phyloP scores from a whole-genome alignment of 2,888 invertebrate genomes.

The Agonopterix subpropinquella region DNA sequence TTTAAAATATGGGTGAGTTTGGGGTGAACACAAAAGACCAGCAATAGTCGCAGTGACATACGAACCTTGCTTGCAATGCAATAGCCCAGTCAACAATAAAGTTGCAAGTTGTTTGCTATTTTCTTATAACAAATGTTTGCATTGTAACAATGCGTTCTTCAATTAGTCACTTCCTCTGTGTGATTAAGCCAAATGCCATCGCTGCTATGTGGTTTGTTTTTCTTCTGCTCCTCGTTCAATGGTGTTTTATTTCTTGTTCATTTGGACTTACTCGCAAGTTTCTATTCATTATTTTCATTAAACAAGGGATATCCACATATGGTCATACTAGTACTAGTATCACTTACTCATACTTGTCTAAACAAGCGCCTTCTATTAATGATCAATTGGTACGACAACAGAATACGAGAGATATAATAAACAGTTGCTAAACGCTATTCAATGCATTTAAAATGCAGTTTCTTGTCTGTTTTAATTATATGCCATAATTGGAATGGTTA shows the following conservation, averaged over 20 bases:
- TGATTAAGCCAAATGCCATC: slow-evolving; percentile 18
- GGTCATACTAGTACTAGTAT: slow-evolving; percentile 22
- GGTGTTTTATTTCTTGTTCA: slow-evolving; percentile 31
- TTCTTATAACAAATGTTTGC: neutral
- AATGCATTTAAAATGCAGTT: slow-evolving; percentile 24
- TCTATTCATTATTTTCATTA: slow-evolving; percentile 53
- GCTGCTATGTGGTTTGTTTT: slow-evolving; percentile 23
- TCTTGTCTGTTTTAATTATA: slow-evolving; percentile 40
- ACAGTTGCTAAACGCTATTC: slow-evolving; percentile 8
- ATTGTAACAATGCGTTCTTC: neutral
- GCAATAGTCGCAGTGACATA: too few relatives aligned
- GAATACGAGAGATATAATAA: slow-evolving; percentile 18
- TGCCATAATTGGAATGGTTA: slow-evolving; percentile 31
- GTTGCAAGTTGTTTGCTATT: too few relatives aligned
- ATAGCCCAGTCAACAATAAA: too few relatives aligned
- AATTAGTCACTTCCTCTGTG: slow-evolving; percentile 35
- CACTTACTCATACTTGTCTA: slow-evolving; percentile 38
- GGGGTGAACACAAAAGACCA: too few relatives aligned
- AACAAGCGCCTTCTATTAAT: slow-evolving; percentile 32
- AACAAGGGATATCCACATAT: slow-evolving; percentile 49
- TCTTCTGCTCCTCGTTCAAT: slow-evolving; percentile 12
- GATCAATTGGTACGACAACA: slow-evolving; percentile 27
- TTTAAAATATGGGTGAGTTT: too few relatives aligned
- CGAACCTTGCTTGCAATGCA: too few relatives aligned
- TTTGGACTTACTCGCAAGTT: slow-evolving; percentile 26